Evolutionary conservation across 2,797 vertebrate species (phyloP).

Genomic region (Periparus ater): DNA sequence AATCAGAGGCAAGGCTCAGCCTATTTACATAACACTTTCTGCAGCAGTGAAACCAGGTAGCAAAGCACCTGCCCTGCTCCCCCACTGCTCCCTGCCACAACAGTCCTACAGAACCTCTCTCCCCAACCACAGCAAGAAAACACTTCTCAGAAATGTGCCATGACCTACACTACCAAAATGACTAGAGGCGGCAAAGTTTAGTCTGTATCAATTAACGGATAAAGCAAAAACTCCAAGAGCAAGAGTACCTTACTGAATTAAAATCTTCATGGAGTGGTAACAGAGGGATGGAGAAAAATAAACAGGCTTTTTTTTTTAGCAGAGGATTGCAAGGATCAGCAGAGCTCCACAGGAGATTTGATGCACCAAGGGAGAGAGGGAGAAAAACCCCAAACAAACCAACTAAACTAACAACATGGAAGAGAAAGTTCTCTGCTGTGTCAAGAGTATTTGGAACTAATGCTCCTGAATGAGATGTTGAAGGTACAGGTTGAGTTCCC

Average conservation of each 20-base stretch:
- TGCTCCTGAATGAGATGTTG: not conserved
- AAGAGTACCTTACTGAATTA: not conserved
- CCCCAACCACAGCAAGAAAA: not conserved
- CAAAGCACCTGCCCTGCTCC: not conserved
- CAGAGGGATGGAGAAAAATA: not conserved
- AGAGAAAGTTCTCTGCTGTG: not conserved
- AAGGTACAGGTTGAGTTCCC: not conserved
- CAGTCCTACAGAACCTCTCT: not conserved
- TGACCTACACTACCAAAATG: not conserved
- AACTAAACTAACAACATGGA: not conserved
- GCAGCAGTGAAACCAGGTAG: not conserved
- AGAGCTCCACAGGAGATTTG: not conserved
- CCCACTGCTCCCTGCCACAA: not conserved
- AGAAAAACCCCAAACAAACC: not conserved
- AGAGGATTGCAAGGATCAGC: not conserved
- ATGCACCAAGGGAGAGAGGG: rapidly evolving
- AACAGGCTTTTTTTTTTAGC: rapidly evolving
- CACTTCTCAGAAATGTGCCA: not conserved
- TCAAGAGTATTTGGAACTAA: not conserved
- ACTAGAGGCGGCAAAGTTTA: not conserved
- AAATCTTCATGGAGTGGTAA: not conserved
- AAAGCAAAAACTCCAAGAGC: not conserved
- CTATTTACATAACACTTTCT: not conserved
- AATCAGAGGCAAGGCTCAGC: not conserved
- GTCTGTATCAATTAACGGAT: not conserved